Conservation (phyloP, 2,113 vertebrate genomes). For the Lasiurus cinereus region DNA sequence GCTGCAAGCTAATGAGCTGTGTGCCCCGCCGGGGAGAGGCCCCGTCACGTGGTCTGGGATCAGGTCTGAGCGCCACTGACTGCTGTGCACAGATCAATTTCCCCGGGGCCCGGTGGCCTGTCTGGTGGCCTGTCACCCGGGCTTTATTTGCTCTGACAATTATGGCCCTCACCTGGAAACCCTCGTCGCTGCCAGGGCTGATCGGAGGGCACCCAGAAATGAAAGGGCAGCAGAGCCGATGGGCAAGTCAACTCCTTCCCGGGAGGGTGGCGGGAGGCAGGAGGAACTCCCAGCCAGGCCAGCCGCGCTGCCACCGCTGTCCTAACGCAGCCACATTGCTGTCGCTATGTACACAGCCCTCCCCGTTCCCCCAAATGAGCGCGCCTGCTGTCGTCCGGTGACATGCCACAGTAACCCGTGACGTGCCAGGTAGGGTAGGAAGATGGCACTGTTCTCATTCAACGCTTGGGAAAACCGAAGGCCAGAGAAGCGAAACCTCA, state of each 20-base stretch:
- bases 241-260: background rate
- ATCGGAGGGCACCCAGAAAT: conserved; percentile 52
- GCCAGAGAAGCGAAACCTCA: background rate
- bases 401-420: background rate
- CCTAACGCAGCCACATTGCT: background rate
- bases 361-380: background rate
- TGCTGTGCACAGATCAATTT: conserved; percentile 73
- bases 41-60: conserved; percentile 71
- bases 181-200: background rate
- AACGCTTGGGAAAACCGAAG: background rate
- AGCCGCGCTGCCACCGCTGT: background rate
- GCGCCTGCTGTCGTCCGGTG: background rate
- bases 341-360: background rate
- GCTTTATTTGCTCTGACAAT: conserved; percentile 67
- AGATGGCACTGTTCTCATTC: background rate
- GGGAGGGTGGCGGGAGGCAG: conserved; percentile 17
- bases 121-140: background rate
- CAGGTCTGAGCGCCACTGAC: conserved; percentile 62
- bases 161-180: conserved; percentile 71
- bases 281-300: background rate
- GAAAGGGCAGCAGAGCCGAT: background rate
- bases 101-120: conserved; percentile 56
- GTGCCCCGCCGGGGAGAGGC: conserved; percentile 80
- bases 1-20: conserved; percentile 87
- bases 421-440: background rate